Evolutionary conservation across 1,140 invertebrate genomes (phyloP).

Genomic region (Papilio polyxenes): DNA sequence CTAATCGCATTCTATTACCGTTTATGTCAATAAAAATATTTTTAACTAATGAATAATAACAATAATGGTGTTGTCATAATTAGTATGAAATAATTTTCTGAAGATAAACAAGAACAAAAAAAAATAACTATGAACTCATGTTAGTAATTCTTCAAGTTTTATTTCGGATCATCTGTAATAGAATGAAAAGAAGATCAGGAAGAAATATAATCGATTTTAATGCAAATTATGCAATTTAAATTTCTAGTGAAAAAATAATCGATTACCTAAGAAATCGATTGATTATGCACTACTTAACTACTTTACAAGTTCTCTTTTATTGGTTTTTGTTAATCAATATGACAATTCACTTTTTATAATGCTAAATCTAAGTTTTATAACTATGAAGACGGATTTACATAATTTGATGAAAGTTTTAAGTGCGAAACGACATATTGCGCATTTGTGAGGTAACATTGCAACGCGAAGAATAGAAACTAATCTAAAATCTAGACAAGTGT

Average conservation of each 20-base stretch:
- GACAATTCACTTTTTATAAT: not conserved
- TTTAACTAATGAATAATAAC: too few relatives aligned
- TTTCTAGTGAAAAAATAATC: conserved; percentile 15
- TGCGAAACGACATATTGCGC: not conserved
- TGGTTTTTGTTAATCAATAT: not conserved
- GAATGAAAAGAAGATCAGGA: not conserved
- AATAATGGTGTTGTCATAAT: too few relatives aligned
- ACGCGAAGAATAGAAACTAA: not conserved
- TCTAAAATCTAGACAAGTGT: not conserved
- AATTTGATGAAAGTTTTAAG: conserved; percentile 5
- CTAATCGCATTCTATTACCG: not conserved
- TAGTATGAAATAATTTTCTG: not conserved
- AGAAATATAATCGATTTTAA: conserved; percentile 26
- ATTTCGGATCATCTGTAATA: not conserved
- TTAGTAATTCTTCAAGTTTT: not conserved
- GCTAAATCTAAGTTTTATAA: not conserved
- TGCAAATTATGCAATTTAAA: conserved; percentile 30
- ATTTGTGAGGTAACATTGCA: not conserved
- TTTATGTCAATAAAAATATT: too few relatives aligned
- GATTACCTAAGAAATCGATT: conserved; percentile 20
- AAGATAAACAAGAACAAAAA: not conserved
- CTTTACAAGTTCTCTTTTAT: conserved; percentile 3
- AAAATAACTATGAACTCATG: not conserved
- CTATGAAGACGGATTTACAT: not conserved
- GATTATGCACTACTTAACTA: conserved; percentile 14